These are phyloP conservation scores for Cairina moschata DNA, from an alignment of 2,113 vertebrate genomes.

Conservation along the genomic window DNA sequence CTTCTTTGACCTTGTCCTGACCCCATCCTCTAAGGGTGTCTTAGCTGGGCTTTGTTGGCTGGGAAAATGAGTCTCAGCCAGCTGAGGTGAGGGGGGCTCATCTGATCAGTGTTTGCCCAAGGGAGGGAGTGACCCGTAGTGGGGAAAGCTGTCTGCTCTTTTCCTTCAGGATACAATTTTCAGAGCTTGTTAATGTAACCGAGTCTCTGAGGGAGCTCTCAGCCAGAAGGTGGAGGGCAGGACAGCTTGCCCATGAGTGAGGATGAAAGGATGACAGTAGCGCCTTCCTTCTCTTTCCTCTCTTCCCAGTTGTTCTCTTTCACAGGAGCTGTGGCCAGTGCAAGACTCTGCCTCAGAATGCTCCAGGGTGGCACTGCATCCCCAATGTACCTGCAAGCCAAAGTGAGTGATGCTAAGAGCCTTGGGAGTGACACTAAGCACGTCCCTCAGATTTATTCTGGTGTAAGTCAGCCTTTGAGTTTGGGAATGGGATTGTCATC, in stretches of 20 bases:
- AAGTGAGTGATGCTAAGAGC: not conserved
- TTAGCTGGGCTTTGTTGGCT: rapidly evolving
- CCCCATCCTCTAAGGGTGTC: not conserved
- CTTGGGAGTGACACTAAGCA: not conserved
- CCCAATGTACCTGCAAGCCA: not conserved
- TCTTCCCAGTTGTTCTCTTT: slow-evolving; percentile 6
- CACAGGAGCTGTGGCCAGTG: not conserved
- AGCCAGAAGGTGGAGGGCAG: not conserved
- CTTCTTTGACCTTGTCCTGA: not conserved
- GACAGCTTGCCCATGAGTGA: not conserved
- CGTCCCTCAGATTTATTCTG: not conserved
- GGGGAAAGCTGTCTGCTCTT: not conserved
- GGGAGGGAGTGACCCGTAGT: too few species aligned
- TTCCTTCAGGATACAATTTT: not conserved
- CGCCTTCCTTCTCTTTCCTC: not conserved
- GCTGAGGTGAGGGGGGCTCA: not conserved
- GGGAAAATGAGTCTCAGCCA: not conserved
- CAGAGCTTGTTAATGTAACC: rapidly evolving
- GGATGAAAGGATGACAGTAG: not conserved
- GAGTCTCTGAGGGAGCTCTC: not conserved
- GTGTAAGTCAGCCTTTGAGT: not conserved
- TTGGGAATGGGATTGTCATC: not conserved
- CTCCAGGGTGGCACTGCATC: not conserved
- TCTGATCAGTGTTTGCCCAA: rapidly evolving
- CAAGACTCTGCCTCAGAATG: not conserved